Percentiles rank a stretch among this genome's conserved stretches.
Evolutionary conservation across 2,888 invertebrate genomes (phyloP).

Genomic region (Teleogryllus oceanicus): DNA sequence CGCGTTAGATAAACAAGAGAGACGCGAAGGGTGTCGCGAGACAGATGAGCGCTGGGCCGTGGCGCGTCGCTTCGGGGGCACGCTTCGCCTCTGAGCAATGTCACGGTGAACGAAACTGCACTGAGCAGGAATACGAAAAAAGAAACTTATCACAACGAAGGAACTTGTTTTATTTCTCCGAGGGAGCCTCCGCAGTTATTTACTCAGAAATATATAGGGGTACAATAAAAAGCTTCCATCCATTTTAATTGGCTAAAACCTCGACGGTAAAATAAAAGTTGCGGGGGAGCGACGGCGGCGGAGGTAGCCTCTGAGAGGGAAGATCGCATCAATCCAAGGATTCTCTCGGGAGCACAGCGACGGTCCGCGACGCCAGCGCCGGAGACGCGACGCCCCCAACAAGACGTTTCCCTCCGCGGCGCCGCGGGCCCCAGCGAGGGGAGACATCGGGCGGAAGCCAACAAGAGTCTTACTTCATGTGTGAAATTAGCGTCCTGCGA

Average conservation of each 20-base stretch:
- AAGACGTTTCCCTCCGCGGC: neutral
- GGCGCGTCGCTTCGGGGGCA: too few species aligned
- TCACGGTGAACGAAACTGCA: too few species aligned
- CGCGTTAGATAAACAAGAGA: neutral
- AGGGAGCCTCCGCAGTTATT: neutral
- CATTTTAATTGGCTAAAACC: neutral
- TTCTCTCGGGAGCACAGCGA: neutral
- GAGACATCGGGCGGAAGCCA: neutral
- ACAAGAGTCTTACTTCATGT: neutral
- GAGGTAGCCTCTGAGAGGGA: neutral
- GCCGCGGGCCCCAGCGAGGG: neutral
- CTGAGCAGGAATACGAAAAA: neutral
- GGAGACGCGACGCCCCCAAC: neutral
- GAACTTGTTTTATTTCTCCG: neutral
- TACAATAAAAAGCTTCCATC: conserved; percentile 18
- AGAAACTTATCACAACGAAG: neutral
- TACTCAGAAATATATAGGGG: neutral
- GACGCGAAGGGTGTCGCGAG: neutral
- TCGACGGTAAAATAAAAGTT: conserved; percentile 11
- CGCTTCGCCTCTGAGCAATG: too few species aligned
- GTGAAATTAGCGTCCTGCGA: neutral
- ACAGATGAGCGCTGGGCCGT: too few species aligned
- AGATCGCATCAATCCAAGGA: neutral
- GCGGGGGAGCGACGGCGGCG: neutral
- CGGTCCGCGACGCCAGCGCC: neutral